These are phyloP conservation scores for Anoura caudifer DNA, from an alignment of 2,113 vertebrate genomes.

Conservation along the genomic window DNA sequence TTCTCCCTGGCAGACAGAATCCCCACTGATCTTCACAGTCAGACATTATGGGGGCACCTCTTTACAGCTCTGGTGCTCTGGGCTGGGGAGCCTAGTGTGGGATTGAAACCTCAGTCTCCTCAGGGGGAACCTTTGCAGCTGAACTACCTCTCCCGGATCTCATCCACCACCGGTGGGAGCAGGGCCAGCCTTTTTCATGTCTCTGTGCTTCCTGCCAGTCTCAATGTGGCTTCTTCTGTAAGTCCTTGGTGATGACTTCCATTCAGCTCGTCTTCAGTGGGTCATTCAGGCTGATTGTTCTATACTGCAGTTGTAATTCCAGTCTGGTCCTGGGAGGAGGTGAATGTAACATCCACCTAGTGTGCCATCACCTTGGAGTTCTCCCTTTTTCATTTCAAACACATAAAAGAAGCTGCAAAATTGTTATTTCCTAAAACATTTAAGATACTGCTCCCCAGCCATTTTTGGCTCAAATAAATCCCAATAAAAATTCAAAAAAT, in stretches of 20 bases:
- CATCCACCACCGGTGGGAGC: background rate
- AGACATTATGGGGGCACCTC: background rate
- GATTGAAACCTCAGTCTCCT: background rate
- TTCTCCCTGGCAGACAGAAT: background rate
- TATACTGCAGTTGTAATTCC: background rate
- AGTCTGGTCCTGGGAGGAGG: background rate
- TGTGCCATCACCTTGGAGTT: background rate
- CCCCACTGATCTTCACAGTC: background rate
- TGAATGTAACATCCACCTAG: background rate
- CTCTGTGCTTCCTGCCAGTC: background rate
- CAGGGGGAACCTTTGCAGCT: background rate
- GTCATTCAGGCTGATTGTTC: background rate
- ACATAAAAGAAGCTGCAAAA: background rate
- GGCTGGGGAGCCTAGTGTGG: background rate
- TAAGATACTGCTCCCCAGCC: background rate
- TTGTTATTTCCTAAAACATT: background rate
- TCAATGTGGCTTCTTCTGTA: background rate
- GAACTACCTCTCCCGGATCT: background rate
- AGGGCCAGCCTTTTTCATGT: background rate
- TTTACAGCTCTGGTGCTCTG: background rate
- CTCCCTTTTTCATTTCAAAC: background rate
- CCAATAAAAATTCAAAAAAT: background rate
- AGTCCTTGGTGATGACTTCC: background rate
- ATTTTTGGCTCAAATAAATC: background rate
- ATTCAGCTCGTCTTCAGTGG: background rate